Base-by-base conservation (phyloP, 1,140 invertebrate species). In the Pachyrhynchus sulphureomaculatus region DNA sequence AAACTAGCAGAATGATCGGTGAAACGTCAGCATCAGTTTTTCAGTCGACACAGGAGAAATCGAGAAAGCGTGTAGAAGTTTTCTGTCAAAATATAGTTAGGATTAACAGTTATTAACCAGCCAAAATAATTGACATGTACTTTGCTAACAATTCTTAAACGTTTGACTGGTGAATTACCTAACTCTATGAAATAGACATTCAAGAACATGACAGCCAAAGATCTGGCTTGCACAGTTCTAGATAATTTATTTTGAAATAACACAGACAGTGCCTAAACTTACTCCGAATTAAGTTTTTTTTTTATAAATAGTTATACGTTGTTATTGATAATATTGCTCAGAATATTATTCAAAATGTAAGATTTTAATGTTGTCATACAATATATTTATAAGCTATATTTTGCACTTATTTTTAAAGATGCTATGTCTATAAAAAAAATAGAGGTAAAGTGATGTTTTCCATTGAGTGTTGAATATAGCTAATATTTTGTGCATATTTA, bases 231-330 rank as follows among this genome's bases (percentile, higher is more conserved):
- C 39, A 5, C 12, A 42, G 10, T 29, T 10, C 23, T 39, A 39
- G 12, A 29, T 12, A 42, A 0, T 8, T 32, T 21, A 56, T 13
- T 44, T 24, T 24, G 4, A 55, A 54, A 62, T 55, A 51, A 49
- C 48, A 51, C 29, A 56, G 53, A 51, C 29, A 56, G 53, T 45
- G 60, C 51, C 52, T 55, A 45, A 37, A 55, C 34, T 62, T 42
- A 21, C 24, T 55, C 51, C 26, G 32, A 48, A 48, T 41, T 47
- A 33, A 41, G 45, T 63, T 63, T 57, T 44, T 29, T 51, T 34
- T 29, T 49, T 61, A 41, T 57, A 29, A 29, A 54, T 32, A 57
- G 34, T 57, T 47, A 34, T 42, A 52, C 47, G 49, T 55, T 26
- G 39, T 41, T 55, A 39, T 42, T 18, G 24, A 36, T 15, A 36